A percentile compares a stretch with the other conserved stretches of the same genome.
Evolutionary conservation across 2,797 vertebrate genomes (phyloP).

Genomic region (Astyanax mexicanus): DNA sequence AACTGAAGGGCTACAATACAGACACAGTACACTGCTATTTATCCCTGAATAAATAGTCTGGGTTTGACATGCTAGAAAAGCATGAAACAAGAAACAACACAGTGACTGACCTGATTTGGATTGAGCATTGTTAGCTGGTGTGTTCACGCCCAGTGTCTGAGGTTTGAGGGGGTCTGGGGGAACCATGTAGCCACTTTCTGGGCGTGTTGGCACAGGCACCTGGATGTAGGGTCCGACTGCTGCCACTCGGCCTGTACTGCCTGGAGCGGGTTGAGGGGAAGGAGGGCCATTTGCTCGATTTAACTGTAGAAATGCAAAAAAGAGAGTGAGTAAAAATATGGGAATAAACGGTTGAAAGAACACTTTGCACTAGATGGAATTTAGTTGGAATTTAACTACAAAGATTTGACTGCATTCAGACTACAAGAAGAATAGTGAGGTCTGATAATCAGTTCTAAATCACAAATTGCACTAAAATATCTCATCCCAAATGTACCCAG

Average conservation of each 20-base stretch:
- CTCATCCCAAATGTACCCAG: no score
- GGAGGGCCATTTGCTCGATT: slow-evolving; percentile 92
- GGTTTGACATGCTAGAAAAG: not conserved
- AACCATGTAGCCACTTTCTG: slow-evolving; percentile 77
- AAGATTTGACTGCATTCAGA: no score
- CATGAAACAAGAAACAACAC: not conserved
- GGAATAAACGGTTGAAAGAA: no score
- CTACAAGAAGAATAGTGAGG: no score
- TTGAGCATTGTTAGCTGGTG: slow-evolving; percentile 83
- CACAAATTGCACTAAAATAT: no score
- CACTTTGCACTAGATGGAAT: no score
- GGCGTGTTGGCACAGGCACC: slow-evolving; percentile 84
- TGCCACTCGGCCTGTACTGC: slow-evolving; percentile 90
- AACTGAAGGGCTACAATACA: not conserved
- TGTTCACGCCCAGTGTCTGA: slow-evolving; percentile 87
- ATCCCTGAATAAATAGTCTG: not conserved
- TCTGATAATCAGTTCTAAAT: no score
- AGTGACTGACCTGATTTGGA: slow-evolving; percentile 88
- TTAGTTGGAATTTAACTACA: no score
- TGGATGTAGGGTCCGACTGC: slow-evolving; percentile 98
- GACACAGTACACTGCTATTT: not conserved
- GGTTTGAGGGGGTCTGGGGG: slow-evolving; percentile 93
- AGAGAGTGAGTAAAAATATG: not conserved
- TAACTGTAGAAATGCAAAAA: slow-evolving; percentile 74
- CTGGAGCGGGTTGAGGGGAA: slow-evolving; percentile 88